Evolutionary conservation across 1,140 invertebrate genomes (phyloP).

Genomic region (Mya arenaria): DNA sequence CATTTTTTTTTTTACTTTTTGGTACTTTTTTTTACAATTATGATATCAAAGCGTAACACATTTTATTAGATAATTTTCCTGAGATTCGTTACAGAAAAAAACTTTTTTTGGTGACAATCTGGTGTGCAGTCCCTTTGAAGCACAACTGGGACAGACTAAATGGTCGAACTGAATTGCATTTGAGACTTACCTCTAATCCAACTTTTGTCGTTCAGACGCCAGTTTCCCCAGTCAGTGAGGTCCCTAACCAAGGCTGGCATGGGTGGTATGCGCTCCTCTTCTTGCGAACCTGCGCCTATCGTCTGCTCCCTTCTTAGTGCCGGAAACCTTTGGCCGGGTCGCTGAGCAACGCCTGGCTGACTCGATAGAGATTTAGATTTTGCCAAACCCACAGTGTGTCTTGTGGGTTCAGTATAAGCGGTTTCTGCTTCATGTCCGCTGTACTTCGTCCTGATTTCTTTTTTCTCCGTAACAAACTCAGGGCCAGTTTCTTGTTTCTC

Average conservation of each 20-base stretch:
- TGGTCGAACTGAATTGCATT: too few relatives aligned
- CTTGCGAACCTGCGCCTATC: background rate
- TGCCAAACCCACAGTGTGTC: too few relatives aligned
- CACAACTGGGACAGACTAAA: too few relatives aligned
- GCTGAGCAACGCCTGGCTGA: background rate
- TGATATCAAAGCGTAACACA: too few relatives aligned
- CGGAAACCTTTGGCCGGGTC: background rate
- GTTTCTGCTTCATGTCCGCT: too few relatives aligned
- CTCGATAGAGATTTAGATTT: background rate
- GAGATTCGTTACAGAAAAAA: too few relatives aligned
- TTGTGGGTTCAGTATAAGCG: too few relatives aligned
- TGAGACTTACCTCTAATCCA: constrained; percentile 38
- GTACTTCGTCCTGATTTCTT: constrained; percentile 37
- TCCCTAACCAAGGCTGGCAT: constrained; percentile 22
- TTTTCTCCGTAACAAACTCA: constrained; percentile 36
- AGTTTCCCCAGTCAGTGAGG: constrained; percentile 55
- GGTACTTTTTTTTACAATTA: too few relatives aligned
- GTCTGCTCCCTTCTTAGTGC: background rate
- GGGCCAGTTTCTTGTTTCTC: background rate
- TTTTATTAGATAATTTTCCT: too few relatives aligned
- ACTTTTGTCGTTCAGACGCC: constrained; percentile 53
- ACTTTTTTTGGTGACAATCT: too few relatives aligned
- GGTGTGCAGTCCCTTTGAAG: too few relatives aligned
- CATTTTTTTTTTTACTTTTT: too few relatives aligned
- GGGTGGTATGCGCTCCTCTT: background rate